Base-by-base conservation (phyloP, 2,888 invertebrate species). In the Ichneumon xanthorius region DNA sequence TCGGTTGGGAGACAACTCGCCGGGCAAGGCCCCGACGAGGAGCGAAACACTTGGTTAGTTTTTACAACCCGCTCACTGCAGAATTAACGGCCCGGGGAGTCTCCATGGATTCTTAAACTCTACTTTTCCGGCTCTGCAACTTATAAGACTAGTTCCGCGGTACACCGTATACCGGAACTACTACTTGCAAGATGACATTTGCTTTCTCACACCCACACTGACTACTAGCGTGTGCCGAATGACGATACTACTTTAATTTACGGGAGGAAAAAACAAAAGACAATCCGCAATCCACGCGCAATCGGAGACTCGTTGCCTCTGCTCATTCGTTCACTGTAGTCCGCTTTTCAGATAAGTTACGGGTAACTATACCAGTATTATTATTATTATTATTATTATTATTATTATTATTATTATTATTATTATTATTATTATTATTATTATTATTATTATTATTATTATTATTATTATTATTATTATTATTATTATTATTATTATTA, bases 1-100 rank as follows among this genome's bases (percentile, higher is more conserved):
- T 75, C 71, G 83, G 53, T 80, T 26, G 75, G 63, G 55, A 61
- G 48, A 83, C 33, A 68, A 70, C 70, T 40, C 55, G 68, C 58
- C 37, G 48, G 63, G 19, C 75, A 53, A 83, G 79, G 58, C n/a
- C 53, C 26, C 75, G 79, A 73, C 45, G 72, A 73, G 73, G 48
- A 53, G 63, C 48, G 79, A 76, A 76, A 84, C 84, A 80, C 71
- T 80, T 80, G 76, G 84, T 76, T 84, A 76, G 50, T 48, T 84
- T 84, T 84, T 84, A 84, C 33, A 72, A 50, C 80, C 67, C 63
- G 40, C 71, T 63, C 55, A 26, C 45, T 1, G 65, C 40, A 63
- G 75, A 68, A 76, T 53, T 63, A 76, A 63, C 75, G 48, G 68
- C 73, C 50, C 61, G 55, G 53, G 40, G 61, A 48, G 19, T 84